Evolutionary conservation across 2,113 vertebrate species (phyloP).

Genomic region (Mormoops blainvillei): DNA sequence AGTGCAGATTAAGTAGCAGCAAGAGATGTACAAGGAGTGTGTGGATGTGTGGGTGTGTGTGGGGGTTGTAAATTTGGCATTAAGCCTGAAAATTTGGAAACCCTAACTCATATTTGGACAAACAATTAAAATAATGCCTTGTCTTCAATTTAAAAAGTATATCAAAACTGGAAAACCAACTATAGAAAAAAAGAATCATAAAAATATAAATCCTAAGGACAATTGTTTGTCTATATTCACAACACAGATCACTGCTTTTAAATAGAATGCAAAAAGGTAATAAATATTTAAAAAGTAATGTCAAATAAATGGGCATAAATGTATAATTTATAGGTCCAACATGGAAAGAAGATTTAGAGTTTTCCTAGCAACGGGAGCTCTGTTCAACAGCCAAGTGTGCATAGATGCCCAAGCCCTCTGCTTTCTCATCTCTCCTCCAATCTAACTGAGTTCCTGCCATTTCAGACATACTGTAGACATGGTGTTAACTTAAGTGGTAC

Average conservation of each 20-base stretch:
- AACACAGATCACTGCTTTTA: slow-evolving; percentile 20
- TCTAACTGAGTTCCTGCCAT: background rate
- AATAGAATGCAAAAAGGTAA: background rate
- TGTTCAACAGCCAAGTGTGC: background rate
- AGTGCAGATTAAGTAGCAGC: background rate
- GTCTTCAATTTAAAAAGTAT: background rate
- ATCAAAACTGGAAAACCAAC: background rate
- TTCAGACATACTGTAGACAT: background rate
- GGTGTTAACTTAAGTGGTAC: slow-evolving; percentile 33
- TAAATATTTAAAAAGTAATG: slow-evolving; percentile 8
- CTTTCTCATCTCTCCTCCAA: background rate
- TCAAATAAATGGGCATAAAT: slow-evolving; percentile 10
- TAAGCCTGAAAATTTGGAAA: slow-evolving; percentile 5
- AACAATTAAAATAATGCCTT: background rate
- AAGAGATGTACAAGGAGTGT: background rate
- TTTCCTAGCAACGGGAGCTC: background rate
- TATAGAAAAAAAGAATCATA: background rate
- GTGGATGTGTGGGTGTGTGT: background rate
- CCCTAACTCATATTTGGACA: slow-evolving; percentile 1
- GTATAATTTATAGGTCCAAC: background rate
- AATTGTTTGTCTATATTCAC: background rate
- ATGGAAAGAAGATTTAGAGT: background rate
- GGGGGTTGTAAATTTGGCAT: background rate
- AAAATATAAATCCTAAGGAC: background rate
- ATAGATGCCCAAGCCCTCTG: background rate